These are phyloP conservation scores for Cantharis rufa DNA, from an alignment of 2,888 invertebrate species.

Conservation along the genomic window DNA sequence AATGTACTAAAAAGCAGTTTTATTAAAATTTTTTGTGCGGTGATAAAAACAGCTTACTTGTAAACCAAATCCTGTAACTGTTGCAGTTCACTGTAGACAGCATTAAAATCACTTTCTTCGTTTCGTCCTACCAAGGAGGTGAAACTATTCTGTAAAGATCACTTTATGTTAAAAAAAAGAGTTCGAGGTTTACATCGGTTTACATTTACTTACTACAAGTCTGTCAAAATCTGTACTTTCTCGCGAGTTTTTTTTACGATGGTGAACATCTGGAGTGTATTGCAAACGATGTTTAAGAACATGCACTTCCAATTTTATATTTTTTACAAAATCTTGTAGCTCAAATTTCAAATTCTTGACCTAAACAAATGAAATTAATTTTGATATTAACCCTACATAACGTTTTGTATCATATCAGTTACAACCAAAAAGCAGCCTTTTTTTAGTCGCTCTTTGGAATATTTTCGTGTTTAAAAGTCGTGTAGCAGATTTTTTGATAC, in stretches of 20 bases:
- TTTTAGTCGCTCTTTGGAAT: too few species aligned
- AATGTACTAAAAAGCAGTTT: background rate
- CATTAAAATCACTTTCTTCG: background rate
- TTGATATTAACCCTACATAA: too few species aligned
- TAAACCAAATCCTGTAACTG: background rate
- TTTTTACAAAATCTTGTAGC: background rate
- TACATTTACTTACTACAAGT: background rate
- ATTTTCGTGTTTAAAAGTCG: too few species aligned
- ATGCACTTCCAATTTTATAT: background rate
- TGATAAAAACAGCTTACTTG: background rate
- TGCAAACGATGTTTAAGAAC: background rate
- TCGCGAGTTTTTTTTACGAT: background rate
- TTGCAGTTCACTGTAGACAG: background rate
- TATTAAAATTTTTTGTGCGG: background rate
- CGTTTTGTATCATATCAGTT: too few species aligned
- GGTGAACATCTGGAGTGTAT: background rate
- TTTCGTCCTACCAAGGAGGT: background rate
- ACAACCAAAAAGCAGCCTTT: too few species aligned
- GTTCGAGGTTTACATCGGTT: background rate
- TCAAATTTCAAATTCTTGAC: background rate
- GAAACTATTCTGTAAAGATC: background rate
- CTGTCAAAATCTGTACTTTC: background rate
- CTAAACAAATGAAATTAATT: background rate
- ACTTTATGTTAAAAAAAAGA: background rate
- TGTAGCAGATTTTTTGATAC: too few species aligned